phyloP scores from a whole-genome alignment of 2,888 invertebrate genomes.

The Mythimna lalbum region DNA sequence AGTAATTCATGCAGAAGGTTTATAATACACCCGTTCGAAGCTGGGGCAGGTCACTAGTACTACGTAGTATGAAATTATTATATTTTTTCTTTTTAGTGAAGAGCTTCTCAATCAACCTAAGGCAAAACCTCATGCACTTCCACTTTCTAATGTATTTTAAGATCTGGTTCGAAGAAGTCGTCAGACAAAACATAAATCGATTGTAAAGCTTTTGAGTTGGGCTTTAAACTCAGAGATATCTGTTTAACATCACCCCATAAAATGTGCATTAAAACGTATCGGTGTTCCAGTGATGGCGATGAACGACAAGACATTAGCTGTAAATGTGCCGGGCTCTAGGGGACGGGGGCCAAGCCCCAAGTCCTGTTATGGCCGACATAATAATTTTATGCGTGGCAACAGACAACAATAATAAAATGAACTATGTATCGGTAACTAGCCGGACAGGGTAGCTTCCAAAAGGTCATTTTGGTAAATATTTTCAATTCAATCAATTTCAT shows the following conservation, averaged over 20 bases:
- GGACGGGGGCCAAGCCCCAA: slow-evolving; percentile 58
- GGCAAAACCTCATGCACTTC: slow-evolving; percentile 2
- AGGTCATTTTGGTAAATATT: slow-evolving; percentile 18
- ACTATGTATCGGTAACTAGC: slow-evolving; percentile 42
- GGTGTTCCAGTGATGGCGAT: slow-evolving; percentile 43
- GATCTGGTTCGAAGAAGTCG: slow-evolving; percentile 31
- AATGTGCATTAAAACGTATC: slow-evolving; percentile 53
- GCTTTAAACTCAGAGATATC: slow-evolving; percentile 45
- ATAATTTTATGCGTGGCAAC: slow-evolving; percentile 64
- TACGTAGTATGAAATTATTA: neutral
- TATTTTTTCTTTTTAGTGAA: neutral
- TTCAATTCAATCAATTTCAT: neutral
- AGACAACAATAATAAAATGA: slow-evolving; percentile 56
- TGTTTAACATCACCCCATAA: slow-evolving; percentile 60
- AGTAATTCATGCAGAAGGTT: too few species aligned
- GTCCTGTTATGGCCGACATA: slow-evolving; percentile 61
- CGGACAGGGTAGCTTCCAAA: slow-evolving; percentile 26
- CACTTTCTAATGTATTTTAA: slow-evolving; percentile 39
- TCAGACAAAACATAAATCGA: slow-evolving; percentile 38
- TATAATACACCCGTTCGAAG: too few species aligned
- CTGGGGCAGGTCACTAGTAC: neutral
- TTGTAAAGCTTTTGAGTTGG: slow-evolving; percentile 29
- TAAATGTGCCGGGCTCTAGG: slow-evolving; percentile 59
- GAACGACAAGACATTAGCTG: slow-evolving; percentile 55
- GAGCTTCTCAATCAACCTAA: neutral